Percentiles rank a stretch among this genome's conserved stretches.
phyloP scores from a whole-genome alignment of 2,888 invertebrate species.

The Hermodice carunculata region DNA sequence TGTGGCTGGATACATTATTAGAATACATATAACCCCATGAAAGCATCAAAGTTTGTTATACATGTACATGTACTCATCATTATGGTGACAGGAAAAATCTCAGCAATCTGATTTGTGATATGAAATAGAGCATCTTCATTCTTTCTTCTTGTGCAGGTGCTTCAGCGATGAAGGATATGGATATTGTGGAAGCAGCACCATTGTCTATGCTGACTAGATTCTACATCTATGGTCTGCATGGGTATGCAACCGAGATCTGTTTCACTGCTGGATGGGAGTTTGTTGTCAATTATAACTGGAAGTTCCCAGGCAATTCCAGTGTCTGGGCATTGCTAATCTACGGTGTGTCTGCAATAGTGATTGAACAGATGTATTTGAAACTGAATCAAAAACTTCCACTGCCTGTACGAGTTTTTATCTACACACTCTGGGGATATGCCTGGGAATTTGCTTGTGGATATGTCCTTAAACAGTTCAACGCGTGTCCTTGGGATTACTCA shows the following conservation, averaged over 20 bases:
- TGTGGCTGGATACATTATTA: too few species aligned
- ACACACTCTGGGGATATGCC: constrained; percentile 69
- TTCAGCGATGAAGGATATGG: too few species aligned
- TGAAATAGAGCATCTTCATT: too few species aligned
- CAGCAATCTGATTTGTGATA: too few species aligned
- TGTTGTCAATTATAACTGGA: constrained; percentile 67
- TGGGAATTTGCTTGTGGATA: constrained; percentile 72
- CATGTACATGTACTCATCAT: too few species aligned
- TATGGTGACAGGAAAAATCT: too few species aligned
- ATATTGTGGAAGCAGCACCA: constrained; percentile 18
- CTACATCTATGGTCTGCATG: constrained; percentile 68
- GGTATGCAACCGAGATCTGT: constrained; percentile 68
- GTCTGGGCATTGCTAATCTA: constrained; percentile 73
- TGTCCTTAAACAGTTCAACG: constrained; percentile 70
- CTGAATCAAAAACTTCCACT: constrained; percentile 60
- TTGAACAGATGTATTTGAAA: constrained; percentile 67
- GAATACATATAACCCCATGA: too few species aligned
- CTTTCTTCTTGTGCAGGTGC: too few species aligned
- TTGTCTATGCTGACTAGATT: constrained; percentile 50
- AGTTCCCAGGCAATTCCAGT: constrained; percentile 71
- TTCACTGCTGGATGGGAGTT: constrained; percentile 73
- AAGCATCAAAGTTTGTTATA: too few species aligned
- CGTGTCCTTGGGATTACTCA: constrained; percentile 73
- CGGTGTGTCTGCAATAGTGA: constrained; percentile 68
- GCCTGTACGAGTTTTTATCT: constrained; percentile 67